Conservation (phyloP, 1,140 invertebrate genomes). For the Pomacea maculata region DNA sequence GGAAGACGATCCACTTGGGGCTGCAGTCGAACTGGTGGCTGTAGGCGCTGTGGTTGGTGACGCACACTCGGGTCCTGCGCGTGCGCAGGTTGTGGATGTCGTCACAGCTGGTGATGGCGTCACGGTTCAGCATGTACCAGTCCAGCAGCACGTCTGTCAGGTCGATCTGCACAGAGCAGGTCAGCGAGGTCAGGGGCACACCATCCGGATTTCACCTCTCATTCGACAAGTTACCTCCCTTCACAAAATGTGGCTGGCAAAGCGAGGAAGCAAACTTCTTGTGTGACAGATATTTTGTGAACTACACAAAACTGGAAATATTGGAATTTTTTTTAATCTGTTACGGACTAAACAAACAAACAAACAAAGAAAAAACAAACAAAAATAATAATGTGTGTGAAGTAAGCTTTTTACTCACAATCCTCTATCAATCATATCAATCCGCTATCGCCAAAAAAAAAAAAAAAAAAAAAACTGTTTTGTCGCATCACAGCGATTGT, state of each 20-base stretch:
- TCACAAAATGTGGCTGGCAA: background rate
- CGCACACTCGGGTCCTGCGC: conserved; percentile 33
- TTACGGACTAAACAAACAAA: too few relatives aligned
- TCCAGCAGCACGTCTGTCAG: conserved; percentile 37
- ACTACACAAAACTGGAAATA: too few relatives aligned
- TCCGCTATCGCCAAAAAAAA: too few relatives aligned
- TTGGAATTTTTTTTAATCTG: too few relatives aligned
- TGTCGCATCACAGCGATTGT: too few relatives aligned
- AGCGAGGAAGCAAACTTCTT: too few relatives aligned
- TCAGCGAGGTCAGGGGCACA: background rate
- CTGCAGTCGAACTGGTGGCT: conserved; percentile 47
- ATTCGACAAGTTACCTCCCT: background rate
- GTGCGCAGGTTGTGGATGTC: conserved; percentile 47
- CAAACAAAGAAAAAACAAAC: too few relatives aligned
- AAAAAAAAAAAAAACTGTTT: too few relatives aligned
- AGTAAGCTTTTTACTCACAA: background rate
- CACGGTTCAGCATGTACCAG: conserved; percentile 44
- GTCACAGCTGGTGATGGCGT: conserved; percentile 48
- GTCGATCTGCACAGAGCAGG: conserved; percentile 33
- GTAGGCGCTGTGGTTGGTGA: conserved; percentile 44
- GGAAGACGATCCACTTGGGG: conserved; percentile 45
- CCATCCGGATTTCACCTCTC: background rate
- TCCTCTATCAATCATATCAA: background rate
- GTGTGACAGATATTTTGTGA: too few relatives aligned
- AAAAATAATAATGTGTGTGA: too few relatives aligned